Conservation (phyloP, 2,797 vertebrate species). For the Etheostoma nigrum region DNA sequence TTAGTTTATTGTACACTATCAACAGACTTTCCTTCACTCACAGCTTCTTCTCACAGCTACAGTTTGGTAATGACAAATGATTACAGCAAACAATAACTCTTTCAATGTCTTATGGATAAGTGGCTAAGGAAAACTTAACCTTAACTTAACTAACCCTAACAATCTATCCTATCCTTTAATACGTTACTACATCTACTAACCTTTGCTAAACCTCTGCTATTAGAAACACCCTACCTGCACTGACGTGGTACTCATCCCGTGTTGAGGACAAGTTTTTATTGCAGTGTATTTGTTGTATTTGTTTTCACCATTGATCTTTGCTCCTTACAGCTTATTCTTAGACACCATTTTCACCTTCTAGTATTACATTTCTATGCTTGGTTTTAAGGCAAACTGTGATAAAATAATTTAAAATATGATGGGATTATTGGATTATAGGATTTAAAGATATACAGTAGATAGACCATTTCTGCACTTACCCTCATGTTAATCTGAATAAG, state of each 20-base stretch:
- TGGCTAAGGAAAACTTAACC: neutral
- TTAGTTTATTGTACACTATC: constrained; percentile 6
- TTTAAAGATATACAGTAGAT: constrained; percentile 46
- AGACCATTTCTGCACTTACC: neutral
- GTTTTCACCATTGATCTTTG: constrained; percentile 20
- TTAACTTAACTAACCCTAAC: too few relatives aligned
- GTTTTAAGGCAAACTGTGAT: constrained; percentile 25
- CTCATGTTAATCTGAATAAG: constrained; percentile 24
- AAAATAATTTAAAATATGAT: constrained; percentile 33
- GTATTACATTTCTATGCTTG: neutral
- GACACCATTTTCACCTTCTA: constrained; percentile 7
- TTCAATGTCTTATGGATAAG: neutral
- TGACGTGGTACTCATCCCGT: neutral
- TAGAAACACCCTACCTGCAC: neutral
- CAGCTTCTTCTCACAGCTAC: too few relatives aligned
- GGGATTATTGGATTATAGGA: constrained; percentile 50
- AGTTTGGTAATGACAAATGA: neutral
- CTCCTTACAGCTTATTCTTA: constrained; percentile 5
- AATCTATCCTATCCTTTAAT: neutral
- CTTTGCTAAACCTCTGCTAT: neutral
- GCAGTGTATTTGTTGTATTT: constrained; percentile 17
- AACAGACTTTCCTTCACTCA: constrained; percentile 11
- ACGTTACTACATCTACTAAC: neutral
- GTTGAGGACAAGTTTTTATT: neutral
- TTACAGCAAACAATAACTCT: neutral